Base-by-base conservation (phyloP, 2,888 invertebrate genomes). In the Lasioglossum zephyrum region DNA sequence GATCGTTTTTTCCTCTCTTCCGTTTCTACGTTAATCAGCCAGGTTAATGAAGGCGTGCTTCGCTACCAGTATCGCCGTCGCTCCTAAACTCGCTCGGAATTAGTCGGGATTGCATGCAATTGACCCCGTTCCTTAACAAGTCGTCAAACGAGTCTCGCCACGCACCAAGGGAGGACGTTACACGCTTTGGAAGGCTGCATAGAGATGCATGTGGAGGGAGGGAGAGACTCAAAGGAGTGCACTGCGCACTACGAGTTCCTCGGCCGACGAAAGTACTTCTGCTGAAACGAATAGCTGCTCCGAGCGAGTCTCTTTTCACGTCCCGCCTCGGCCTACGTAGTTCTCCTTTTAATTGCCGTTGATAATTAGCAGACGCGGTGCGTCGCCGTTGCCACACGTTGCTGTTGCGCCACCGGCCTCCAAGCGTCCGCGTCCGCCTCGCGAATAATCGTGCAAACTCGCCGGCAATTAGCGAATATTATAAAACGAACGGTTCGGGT, bases 121-220 rank as follows among this genome's bases (percentile, higher is more conserved):
- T 92, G 91, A 91, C 92, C 92, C 66, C 79, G 86, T 92, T 92
- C 87, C 88, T 83, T 88, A 90, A 87, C 89, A 84, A 92, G 89
- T 86, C 87, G 89, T 84, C 92, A 83, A 91, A 91, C 91, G 69
- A 85, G 88, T 91, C 89, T 81, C 57, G 44, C 73, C 73, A 72
- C 77, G 77, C 74, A 82, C 66, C 73, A 79, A 86, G 77, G 81
- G 84, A 87, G 80, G 88, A 89, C 90, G 86, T 84, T 85, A 84
- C 85, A 73, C 76, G 81, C 72, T 73, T 60, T 73, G 53, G 39
- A 85, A 84, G 81, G 77, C 69, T 60, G 63, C 31, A 26, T 60
- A 53, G 53, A 53, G 53, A n/a, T 22, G 53, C 2, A 53, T 22
- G 22, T 3, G n/a, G 53, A 53, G 26, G 5, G 60, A 2, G 2